Evolutionary conservation across 2,888 invertebrate species (phyloP), one percentile per base, ranked within the genome.

Genomic region (Amblyteles armatorius): DNA sequence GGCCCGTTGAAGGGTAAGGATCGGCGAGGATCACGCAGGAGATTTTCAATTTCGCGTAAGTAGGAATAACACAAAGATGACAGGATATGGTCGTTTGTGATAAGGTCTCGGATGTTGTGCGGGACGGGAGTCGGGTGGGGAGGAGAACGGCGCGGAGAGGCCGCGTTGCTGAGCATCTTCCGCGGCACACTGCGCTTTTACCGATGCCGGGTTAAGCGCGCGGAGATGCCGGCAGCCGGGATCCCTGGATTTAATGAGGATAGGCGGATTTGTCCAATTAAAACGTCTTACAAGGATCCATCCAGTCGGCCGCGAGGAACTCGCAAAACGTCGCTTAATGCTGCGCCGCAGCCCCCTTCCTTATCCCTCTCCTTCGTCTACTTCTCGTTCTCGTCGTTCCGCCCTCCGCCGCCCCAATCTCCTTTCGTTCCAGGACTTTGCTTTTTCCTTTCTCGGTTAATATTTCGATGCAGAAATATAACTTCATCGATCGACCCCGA

Each of bases 261-360:
- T 94, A 94, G 94, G 94, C 93, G 94, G 94, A 94, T 94, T 94
- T 94, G 94, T 94, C 94, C 94, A 94, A 94, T 94, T 94, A 94
- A 94, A 94, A 93, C 93, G 93, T 93, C 94, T 94, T 93, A 93
- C 92, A 93, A 93, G 92, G 93, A 93, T 93, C 93, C 92, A 91
- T 91, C 90, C 90, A 88, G 89, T 87, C 89, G 88, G 87, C 63
- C 65, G 57, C 52, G 44, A 79, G 81, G 82, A 68, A 80, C 82
- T 85, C 68, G 86, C 86, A 86, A 87, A 88, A 88, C 86, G 86
- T 87, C 84, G 78, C 84, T 73, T 74, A 84, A 81, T 80, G 73
- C 83, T 79, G 74, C 69, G 67, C 77, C 72, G 65, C 79, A 55
- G 76, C 71, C 82, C 87, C 87, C 86, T 88, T 89, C 90, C 90